A percentile compares a stretch with the other conserved stretches of the same genome.
Evolutionary conservation across 2,888 invertebrate species (phyloP).

Genomic region (Drosophila kanekoi): DNA sequence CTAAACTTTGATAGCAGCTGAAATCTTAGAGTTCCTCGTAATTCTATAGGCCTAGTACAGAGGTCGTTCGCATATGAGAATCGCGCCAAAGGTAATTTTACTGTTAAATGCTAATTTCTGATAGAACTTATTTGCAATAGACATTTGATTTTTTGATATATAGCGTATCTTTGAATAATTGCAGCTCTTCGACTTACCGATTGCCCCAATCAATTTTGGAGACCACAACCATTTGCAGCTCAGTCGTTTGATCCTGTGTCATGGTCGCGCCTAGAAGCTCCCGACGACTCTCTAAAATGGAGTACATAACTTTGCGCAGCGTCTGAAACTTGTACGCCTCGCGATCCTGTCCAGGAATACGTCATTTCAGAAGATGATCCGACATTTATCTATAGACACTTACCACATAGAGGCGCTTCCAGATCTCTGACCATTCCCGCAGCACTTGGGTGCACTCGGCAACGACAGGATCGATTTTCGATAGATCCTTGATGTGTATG

Average conservation of each 20-base stretch:
- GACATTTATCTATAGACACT: conserved; percentile 73
- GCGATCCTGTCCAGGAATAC: conserved; percentile 88
- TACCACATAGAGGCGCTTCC: conserved; percentile 97
- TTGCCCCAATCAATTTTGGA: conserved; percentile 98
- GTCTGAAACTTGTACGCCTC: conserved; percentile 94
- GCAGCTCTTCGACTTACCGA: conserved; percentile 87
- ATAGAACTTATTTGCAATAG: too few relatives aligned
- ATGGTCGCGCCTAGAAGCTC: conserved; percentile 94
- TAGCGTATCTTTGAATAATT: too few relatives aligned
- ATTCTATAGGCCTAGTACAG: background rate
- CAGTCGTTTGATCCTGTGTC: conserved; percentile 95
- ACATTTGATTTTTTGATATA: too few relatives aligned
- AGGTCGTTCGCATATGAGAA: background rate
- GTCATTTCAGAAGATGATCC: too few relatives aligned
- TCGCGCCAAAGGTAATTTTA: too few relatives aligned
- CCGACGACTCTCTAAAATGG: conserved; percentile 93
- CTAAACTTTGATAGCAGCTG: background rate
- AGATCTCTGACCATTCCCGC: conserved; percentile 96
- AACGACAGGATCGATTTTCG: conserved; percentile 95
- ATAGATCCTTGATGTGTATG: conserved; percentile 93
- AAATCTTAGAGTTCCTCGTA: background rate
- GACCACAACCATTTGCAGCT: conserved; percentile 93
- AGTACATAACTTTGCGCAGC: conserved; percentile 95
- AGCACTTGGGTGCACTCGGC: conserved; percentile 95
- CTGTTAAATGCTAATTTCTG: too few relatives aligned